These are phyloP conservation scores for Drosophila sp. DNA, from an alignment of 1,140 invertebrate species.

Conservation along the genomic window DNA sequence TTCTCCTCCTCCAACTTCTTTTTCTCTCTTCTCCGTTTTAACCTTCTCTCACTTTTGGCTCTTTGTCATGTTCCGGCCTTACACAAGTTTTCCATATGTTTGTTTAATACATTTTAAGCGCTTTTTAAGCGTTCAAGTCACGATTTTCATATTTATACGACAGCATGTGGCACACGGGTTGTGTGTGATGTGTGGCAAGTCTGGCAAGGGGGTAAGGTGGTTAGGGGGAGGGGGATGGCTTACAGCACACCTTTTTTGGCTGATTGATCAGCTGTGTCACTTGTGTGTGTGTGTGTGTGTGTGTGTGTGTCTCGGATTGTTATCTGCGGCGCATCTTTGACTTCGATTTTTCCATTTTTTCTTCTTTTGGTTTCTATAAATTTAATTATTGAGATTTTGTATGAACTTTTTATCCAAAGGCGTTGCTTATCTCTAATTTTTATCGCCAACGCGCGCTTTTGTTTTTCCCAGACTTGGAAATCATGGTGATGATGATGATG, in stretches of 20 bases:
- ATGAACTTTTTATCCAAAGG: slow-evolving; percentile 50
- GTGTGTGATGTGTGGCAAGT: background rate
- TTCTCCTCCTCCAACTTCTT: too few species aligned
- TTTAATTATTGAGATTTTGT: slow-evolving; percentile 67
- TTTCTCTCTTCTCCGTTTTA: background rate
- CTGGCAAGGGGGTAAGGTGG: background rate
- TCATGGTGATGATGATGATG: slow-evolving; percentile 12
- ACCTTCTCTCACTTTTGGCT: slow-evolving; percentile 11
- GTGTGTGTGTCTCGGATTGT: slow-evolving; percentile 51
- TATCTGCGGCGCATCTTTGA: slow-evolving; percentile 60
- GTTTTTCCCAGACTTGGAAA: slow-evolving; percentile 65
- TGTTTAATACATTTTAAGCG: slow-evolving; percentile 82
- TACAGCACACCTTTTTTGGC: slow-evolving; percentile 54
- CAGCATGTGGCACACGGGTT: slow-evolving; percentile 23
- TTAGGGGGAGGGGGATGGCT: background rate
- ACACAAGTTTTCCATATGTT: slow-evolving; percentile 80
- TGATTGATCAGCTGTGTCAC: slow-evolving; percentile 71
- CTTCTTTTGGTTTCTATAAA: slow-evolving; percentile 59
- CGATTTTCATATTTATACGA: slow-evolving; percentile 79
- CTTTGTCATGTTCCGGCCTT: slow-evolving; percentile 61
- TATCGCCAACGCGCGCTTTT: slow-evolving; percentile 76
- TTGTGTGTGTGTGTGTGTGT: slow-evolving; percentile 20
- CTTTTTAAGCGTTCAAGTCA: slow-evolving; percentile 83
- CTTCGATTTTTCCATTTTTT: slow-evolving; percentile 62
- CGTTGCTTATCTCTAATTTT: slow-evolving; percentile 73